phyloP scores from a whole-genome alignment of 2,888 invertebrate species.

The Cabera pusaria region DNA sequence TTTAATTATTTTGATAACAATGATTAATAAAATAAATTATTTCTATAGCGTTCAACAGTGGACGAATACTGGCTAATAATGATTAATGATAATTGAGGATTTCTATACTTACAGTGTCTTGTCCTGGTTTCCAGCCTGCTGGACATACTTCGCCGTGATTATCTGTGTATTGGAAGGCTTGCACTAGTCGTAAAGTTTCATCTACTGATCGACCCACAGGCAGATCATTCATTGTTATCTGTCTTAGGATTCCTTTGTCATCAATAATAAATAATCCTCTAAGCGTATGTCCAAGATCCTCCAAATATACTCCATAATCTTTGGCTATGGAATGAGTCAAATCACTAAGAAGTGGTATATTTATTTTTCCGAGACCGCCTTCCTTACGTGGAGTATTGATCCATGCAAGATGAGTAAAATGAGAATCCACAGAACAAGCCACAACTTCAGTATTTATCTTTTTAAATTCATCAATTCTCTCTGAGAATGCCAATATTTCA shows the following conservation, averaged over 20 bases:
- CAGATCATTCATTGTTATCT: constrained; percentile 98
- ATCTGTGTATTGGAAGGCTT: constrained; percentile 97
- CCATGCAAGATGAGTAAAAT: constrained; percentile 96
- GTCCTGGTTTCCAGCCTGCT: constrained; percentile 97
- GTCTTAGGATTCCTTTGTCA: constrained; percentile 92
- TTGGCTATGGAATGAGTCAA: constrained; percentile 95
- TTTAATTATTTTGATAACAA: too few relatives aligned
- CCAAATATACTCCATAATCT: constrained; percentile 96
- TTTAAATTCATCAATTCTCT: constrained; percentile 91
- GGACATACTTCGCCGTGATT: constrained; percentile 97
- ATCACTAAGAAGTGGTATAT: constrained; percentile 96
- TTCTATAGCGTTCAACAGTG: too few relatives aligned
- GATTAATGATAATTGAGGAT: too few relatives aligned
- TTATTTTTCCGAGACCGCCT: constrained; percentile 94
- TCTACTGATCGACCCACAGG: constrained; percentile 97
- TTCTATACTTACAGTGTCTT: constrained; percentile 89
- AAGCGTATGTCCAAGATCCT: constrained; percentile 94
- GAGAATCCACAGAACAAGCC: constrained; percentile 95
- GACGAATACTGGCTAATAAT: too few relatives aligned
- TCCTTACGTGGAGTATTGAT: constrained; percentile 96
- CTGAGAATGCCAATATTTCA: constrained; percentile 96
- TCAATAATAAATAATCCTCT: constrained; percentile 97
- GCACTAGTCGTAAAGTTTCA: constrained; percentile 95
- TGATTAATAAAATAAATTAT: too few relatives aligned
- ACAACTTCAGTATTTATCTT: constrained; percentile 93